Evolutionary conservation across 2,888 invertebrate genomes (phyloP).

Genomic region (Oscheius sp.): DNA sequence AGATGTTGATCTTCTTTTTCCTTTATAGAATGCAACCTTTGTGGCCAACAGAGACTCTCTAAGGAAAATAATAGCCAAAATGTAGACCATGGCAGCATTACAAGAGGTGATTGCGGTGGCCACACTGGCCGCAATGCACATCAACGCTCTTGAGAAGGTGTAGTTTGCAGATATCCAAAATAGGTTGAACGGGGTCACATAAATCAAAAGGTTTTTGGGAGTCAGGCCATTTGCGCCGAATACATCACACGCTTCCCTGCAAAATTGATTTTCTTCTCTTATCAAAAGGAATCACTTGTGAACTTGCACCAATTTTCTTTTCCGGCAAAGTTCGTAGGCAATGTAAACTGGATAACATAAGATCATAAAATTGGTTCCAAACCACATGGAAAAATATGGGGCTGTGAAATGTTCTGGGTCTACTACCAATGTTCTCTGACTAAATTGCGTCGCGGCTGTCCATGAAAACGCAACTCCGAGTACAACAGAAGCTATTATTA

Average conservation of each 20-base stretch:
- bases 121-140: conserved; percentile 65
- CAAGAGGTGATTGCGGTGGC: conserved; percentile 74
- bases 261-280: conserved; percentile 2
- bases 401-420: conserved; percentile 65
- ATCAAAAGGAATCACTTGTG: neutral
- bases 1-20: neutral
- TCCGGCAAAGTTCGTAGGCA: conserved; percentile 42
- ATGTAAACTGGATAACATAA: conserved; percentile 68
- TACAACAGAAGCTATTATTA: conserved; percentile 47
- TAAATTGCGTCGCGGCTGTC: conserved; percentile 69
- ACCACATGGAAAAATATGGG: conserved; percentile 71
- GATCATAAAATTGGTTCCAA: conserved; percentile 68
- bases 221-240: conserved; percentile 12
- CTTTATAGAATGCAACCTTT: conserved; percentile 61
- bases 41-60: conserved; percentile 72
- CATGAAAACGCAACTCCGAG: conserved; percentile 64
- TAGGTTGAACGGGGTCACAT: conserved; percentile 19
- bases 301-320: neutral
- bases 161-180: conserved; percentile 65
- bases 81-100: conserved; percentile 74
- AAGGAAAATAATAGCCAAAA: conserved; percentile 74
- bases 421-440: conserved; percentile 63
- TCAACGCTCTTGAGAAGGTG: conserved; percentile 60
- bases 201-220: neutral
- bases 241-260: conserved; percentile 19